Evolutionary conservation across 2,113 vertebrate species (phyloP), one percentile per base, ranked within the genome.

Genomic region (Myiopsitta monachus): DNA sequence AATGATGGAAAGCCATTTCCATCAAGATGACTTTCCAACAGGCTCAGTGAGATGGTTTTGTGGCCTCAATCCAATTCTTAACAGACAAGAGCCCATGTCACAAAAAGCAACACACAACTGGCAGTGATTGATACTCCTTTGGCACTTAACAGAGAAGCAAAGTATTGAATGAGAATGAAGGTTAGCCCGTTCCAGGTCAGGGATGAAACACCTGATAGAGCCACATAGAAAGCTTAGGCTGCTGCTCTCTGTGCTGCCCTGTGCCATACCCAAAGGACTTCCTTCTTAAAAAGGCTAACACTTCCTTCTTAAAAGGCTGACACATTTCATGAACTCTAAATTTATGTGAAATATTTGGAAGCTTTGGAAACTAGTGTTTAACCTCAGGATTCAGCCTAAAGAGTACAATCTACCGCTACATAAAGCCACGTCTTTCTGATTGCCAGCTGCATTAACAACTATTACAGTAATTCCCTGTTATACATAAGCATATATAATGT

Each of bases 81-180:
- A 87, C 91, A 91, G 95, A 95, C 76, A 44, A 66, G 77, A 92
- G 86, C 82, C 95, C 81, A 82, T 87, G 33, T 82, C 79, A 95
- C 91, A 87, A 94, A 96, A 96, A 80, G 79, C 80, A 91, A 90
- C 74, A 89, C 63, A 88, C 81, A 93, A 95, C 77, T 81, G 62
- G 67, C 93, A 96, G 93, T 95, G 93, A 95, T 70, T 95, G 83
- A 96, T 92, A 96, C 91, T 73, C 87, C 83, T 86, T 19, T 95
- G 94, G 96, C 92, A 92, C 95, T 96, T 83, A 89, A 52, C 70
- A 88, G 63, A 95, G 78, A 92, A 89, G 70, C 8, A 1, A 93
- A 92, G 91, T 87, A 94, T 88, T 95, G 91, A 92, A 93, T 75
- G 88, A 96, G 86, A 92, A 90, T 95, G 96, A 97, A 96, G 93